These are phyloP conservation scores for Troilus luridus DNA, from an alignment of 2,888 invertebrate species.

Conservation along the genomic window DNA sequence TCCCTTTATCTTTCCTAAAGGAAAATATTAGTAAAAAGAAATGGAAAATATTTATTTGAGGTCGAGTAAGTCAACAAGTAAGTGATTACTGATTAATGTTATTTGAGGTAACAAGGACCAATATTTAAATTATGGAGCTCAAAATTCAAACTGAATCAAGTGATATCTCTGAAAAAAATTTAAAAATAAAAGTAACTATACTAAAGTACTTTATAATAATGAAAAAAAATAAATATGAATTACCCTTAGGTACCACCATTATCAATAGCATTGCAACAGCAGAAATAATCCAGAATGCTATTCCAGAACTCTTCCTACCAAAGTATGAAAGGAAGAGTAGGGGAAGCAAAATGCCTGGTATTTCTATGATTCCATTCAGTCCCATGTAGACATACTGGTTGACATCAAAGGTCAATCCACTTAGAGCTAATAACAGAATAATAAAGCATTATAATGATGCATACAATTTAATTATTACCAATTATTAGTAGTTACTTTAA, in stretches of 20 bases:
- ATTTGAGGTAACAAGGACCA: too few species aligned
- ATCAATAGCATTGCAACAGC: slow-evolving; percentile 71
- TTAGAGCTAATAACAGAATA: slow-evolving; percentile 69
- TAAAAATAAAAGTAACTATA: too few species aligned
- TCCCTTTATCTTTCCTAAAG: too few species aligned
- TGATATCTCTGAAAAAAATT: too few species aligned
- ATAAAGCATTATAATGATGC: slow-evolving; percentile 60
- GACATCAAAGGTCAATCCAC: slow-evolving; percentile 72
- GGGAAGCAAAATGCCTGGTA: slow-evolving; percentile 72
- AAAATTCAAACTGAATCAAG: too few species aligned
- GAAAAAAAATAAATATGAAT: not conserved
- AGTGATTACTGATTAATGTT: too few species aligned
- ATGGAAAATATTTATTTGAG: too few species aligned
- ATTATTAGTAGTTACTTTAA: too few species aligned
- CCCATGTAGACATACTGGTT: slow-evolving; percentile 72
- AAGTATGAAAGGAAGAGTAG: slow-evolving; percentile 71
- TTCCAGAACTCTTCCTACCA: slow-evolving; percentile 71
- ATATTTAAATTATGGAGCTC: too few species aligned
- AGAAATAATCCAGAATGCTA: slow-evolving; percentile 70
- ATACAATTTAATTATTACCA: not conserved
- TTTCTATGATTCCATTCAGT: slow-evolving; percentile 72
- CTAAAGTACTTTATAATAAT: too few species aligned
- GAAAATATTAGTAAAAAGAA: too few species aligned
- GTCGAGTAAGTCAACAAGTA: too few species aligned
- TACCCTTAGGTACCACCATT: slow-evolving; percentile 70